phyloP scores from a whole-genome alignment of 2,113 vertebrate genomes.

The Otocyon megalotis region DNA sequence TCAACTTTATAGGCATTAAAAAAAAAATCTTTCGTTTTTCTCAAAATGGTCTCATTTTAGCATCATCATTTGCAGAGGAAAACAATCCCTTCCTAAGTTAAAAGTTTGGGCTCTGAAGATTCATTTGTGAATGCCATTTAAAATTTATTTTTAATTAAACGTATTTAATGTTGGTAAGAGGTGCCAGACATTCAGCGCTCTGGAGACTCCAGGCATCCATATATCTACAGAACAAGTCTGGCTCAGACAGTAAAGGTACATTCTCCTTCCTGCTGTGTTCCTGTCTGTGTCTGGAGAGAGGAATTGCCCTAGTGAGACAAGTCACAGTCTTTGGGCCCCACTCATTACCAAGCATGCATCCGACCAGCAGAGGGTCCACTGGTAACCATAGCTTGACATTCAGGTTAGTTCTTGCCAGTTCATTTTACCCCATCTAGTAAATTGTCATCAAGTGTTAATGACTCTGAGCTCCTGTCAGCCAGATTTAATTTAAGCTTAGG shows the following conservation, averaged over 20 bases:
- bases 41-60: slow-evolving; percentile 78
- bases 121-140: slow-evolving; percentile 79
- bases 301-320: slow-evolving; percentile 50
- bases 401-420: slow-evolving; percentile 54
- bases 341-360: background rate
- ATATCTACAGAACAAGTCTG: slow-evolving; percentile 75
- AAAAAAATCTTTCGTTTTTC: slow-evolving; percentile 75
- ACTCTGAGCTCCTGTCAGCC: slow-evolving; percentile 57
- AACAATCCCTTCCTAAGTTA: slow-evolving; percentile 78
- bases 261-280: slow-evolving; percentile 69
- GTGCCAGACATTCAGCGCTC: slow-evolving; percentile 73
- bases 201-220: slow-evolving; percentile 70
- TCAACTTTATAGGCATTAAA: slow-evolving; percentile 75
- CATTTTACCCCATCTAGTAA: slow-evolving; percentile 69
- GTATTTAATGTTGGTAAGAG: slow-evolving; percentile 77
- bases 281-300: slow-evolving; percentile 67
- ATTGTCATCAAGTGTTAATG: slow-evolving; percentile 68
- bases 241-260: slow-evolving; percentile 64
- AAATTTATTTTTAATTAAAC: slow-evolving; percentile 79
- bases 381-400: slow-evolving; percentile 47
- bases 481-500: slow-evolving; percentile 53
- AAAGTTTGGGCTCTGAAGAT: slow-evolving; percentile 75
- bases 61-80: slow-evolving; percentile 78
- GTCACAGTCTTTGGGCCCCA: slow-evolving; percentile 17
- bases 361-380: slow-evolving; percentile 39